phyloP scores from a whole-genome alignment of 2,888 invertebrate species.

The Pandemis cinnamomeana region DNA sequence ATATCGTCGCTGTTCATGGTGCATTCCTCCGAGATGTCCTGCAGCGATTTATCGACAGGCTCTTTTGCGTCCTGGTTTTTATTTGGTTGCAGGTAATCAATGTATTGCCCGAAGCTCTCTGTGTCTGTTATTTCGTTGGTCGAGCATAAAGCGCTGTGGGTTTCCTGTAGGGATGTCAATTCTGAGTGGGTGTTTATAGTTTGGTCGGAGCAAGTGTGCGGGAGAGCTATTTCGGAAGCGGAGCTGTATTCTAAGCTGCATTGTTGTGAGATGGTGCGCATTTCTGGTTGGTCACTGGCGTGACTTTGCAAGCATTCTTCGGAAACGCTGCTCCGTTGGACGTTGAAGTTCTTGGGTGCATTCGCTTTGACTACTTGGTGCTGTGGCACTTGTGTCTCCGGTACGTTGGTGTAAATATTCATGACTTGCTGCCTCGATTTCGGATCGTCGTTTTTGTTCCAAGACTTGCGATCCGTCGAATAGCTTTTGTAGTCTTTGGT shows the following conservation, averaged over 20 bases:
- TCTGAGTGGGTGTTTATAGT: slow-evolving; percentile 80
- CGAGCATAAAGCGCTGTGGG: slow-evolving; percentile 78
- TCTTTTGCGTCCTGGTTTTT: slow-evolving; percentile 70
- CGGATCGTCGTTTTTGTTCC: slow-evolving; percentile 70
- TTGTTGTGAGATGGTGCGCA: slow-evolving; percentile 88
- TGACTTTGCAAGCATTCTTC: slow-evolving; percentile 78
- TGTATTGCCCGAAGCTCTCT: slow-evolving; percentile 81
- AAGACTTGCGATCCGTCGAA: slow-evolving; percentile 69
- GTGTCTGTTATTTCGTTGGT: slow-evolving; percentile 82
- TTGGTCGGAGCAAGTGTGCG: slow-evolving; percentile 81
- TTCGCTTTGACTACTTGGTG: slow-evolving; percentile 81
- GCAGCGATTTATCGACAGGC: slow-evolving; percentile 70
- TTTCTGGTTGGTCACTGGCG: slow-evolving; percentile 74
- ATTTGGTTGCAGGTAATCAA: slow-evolving; percentile 74
- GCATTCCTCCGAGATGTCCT: slow-evolving; percentile 79
- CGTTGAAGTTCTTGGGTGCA: slow-evolving; percentile 64
- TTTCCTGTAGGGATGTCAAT: slow-evolving; percentile 78
- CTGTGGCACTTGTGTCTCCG: slow-evolving; percentile 85
- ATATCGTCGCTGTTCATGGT: slow-evolving; percentile 78
- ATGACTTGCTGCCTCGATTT: slow-evolving; percentile 75
- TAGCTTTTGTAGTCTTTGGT: slow-evolving; percentile 81
- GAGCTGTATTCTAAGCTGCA: slow-evolving; percentile 89
- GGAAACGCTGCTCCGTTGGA: slow-evolving; percentile 73
- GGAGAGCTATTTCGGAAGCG: slow-evolving; percentile 82
- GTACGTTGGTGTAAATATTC: slow-evolving; percentile 87